phyloP scores from a whole-genome alignment of 2,113 vertebrate genomes.

The Amphiprion ocellaris region DNA sequence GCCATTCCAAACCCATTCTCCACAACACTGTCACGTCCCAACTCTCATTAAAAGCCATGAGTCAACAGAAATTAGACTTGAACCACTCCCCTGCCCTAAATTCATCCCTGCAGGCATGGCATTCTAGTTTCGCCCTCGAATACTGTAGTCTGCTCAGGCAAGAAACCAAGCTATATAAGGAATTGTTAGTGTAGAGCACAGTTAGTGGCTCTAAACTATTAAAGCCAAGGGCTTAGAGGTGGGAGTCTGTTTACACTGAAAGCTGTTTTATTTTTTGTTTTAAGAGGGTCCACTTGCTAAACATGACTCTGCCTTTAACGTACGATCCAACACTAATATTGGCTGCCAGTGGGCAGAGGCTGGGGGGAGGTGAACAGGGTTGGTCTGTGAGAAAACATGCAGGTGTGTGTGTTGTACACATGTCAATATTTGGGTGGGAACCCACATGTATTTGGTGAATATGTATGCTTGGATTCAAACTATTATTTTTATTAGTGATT shows the following conservation, averaged over 20 bases:
- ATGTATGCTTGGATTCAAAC: neutral
- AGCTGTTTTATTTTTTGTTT: constrained; percentile 57
- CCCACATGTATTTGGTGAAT: neutral
- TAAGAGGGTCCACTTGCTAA: constrained; percentile 64
- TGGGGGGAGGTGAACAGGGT: neutral
- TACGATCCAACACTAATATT: constrained; percentile 68
- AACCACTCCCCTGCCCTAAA: constrained; percentile 60
- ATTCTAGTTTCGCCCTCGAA: constrained; percentile 42
- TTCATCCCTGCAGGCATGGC: constrained; percentile 51
- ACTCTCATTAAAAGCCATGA: constrained; percentile 55
- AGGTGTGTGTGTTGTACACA: constrained; percentile 29
- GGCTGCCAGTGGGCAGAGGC: constrained; percentile 25
- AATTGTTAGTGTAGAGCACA: constrained; percentile 57
- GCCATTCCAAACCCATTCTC: constrained; percentile 24
- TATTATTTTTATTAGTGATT: neutral
- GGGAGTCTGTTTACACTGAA: constrained; percentile 59
- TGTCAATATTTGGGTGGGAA: constrained; percentile 29
- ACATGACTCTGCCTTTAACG: constrained; percentile 53
- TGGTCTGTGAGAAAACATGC: constrained; percentile 30
- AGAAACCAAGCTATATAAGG: constrained; percentile 75
- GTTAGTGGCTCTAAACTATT: constrained; percentile 52
- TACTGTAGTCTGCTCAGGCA: constrained; percentile 40
- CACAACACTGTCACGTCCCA: constrained; percentile 27
- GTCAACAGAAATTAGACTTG: constrained; percentile 56
- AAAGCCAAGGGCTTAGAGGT: constrained; percentile 40